phyloP scores from a whole-genome alignment of 1,140 invertebrate genomes.

The Sycobia sp. region DNA sequence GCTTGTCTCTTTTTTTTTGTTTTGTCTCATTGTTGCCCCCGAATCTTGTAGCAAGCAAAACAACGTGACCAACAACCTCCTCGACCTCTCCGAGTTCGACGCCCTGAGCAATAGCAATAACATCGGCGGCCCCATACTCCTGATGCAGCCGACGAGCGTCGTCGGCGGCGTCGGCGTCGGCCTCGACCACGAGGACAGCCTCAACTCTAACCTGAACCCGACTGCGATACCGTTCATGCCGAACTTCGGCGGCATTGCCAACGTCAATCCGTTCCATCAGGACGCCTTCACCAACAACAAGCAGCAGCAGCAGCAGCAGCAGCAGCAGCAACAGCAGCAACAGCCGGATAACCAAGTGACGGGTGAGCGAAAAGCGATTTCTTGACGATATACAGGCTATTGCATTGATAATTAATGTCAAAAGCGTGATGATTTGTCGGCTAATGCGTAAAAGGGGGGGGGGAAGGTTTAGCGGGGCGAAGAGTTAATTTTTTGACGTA shows the following conservation, averaged over 20 bases:
- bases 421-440: no score
- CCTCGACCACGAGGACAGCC: conserved; percentile 56
- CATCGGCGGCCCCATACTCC: conserved; percentile 55
- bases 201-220: conserved; percentile 60
- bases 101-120: conserved; percentile 64
- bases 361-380: no score
- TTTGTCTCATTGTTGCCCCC: conserved; percentile 48
- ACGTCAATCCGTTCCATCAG: conserved; percentile 59
- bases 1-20: conserved; percentile 5
- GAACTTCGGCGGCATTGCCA: conserved; percentile 53
- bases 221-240: conserved; percentile 57
- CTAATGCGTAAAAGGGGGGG: no score
- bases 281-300: conserved; percentile 57
- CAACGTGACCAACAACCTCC: conserved; percentile 64
- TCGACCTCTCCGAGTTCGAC: conserved; percentile 65
- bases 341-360: conserved; percentile 60
- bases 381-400: no score
- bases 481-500: no score
- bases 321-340: no score
- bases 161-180: conserved; percentile 41
- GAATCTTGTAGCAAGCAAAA: conserved; percentile 63
- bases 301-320: conserved; percentile 45
- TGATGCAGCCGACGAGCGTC: conserved; percentile 16
- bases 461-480: no score
- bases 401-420: no score